Evolutionary conservation across 1,140 invertebrate species (phyloP), one percentile per base, ranked within the genome.

Genomic region (Aleiodes sp.): DNA sequence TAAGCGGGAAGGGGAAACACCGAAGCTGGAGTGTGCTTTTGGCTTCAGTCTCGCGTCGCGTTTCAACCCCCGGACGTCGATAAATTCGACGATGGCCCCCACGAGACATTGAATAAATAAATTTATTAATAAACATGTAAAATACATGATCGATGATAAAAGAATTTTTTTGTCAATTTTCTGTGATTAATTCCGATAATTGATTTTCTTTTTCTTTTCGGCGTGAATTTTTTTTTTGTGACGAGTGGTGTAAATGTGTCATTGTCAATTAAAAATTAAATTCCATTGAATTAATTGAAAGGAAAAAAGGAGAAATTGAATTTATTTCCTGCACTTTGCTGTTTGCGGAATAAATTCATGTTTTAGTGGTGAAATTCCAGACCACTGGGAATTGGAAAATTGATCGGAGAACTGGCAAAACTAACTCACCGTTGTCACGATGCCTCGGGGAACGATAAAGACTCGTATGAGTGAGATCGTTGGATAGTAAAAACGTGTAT

Each of bases 381-480:
- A 7, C 46, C 46, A 52, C 26, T 52, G 46, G 12, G 46, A 59
- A 29, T 29, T 59, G n/a, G 26, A 33, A 31, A 59, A 59, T 59
- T 59, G 26, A 59, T 29, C 26, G 28, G 24, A 26, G 26, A 56
- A n/a, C 19, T 4, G 39, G 21, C 8, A 59, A 31, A 59, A 59
- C 28, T 59, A 29, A 29, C n/a, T 59, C 28, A 52, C 19, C 46
- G 24, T 59, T n/a, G 26, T 12, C 28, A 59, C 28, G 56, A 59
- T 59, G 28, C 35, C 29, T n/a, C 56, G 56, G 56, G 56, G 56
- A 59, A n/a, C 24, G 12, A 37, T 63, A 39, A 37, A 63, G 31
- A 63, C 10, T 63, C 10, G 31, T 35, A 6, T 6, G 31, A 24
- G 56, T 43, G 60, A 24, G 3, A 63, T 16, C 16, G 46, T 52